These are phyloP conservation scores for Tachycineta bicolor DNA, from an alignment of 2,113 vertebrate genomes.

Conservation along the genomic window DNA sequence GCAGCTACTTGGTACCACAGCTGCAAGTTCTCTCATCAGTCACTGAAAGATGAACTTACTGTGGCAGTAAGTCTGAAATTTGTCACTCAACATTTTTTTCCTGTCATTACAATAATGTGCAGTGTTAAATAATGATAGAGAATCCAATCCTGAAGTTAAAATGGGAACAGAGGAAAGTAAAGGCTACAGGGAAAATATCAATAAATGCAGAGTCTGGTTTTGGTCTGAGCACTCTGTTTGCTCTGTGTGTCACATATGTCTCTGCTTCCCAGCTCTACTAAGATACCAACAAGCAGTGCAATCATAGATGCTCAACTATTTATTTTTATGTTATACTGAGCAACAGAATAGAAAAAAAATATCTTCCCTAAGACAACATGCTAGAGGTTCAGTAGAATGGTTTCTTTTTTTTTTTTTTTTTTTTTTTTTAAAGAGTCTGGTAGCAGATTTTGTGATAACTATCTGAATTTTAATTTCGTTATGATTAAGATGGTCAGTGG, in stretches of 20 bases:
- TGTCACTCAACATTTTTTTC: background rate
- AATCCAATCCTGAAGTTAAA: background rate
- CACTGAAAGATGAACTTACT: background rate
- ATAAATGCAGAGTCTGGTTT: background rate
- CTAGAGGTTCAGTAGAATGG: background rate
- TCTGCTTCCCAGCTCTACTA: background rate
- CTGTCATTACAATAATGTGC: background rate
- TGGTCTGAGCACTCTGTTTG: background rate
- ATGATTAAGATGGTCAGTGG: background rate
- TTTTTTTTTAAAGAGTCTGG: background rate
- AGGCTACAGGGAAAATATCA: background rate
- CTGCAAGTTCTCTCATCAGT: background rate
- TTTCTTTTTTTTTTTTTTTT: background rate
- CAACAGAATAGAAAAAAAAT: background rate
- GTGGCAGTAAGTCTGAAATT: background rate
- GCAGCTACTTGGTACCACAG: background rate
- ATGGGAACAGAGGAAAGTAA: background rate
- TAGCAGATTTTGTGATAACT: background rate
- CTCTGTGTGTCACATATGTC: background rate
- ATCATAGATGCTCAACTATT: background rate
- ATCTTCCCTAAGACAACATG: background rate
- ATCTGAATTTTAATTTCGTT: background rate
- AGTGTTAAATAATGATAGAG: background rate
- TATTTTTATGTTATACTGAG: background rate
- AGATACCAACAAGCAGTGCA: background rate